These are phyloP conservation scores for Dermolepida albohirtum DNA, from an alignment of 2,888 invertebrate genomes.

Conservation along the genomic window DNA sequence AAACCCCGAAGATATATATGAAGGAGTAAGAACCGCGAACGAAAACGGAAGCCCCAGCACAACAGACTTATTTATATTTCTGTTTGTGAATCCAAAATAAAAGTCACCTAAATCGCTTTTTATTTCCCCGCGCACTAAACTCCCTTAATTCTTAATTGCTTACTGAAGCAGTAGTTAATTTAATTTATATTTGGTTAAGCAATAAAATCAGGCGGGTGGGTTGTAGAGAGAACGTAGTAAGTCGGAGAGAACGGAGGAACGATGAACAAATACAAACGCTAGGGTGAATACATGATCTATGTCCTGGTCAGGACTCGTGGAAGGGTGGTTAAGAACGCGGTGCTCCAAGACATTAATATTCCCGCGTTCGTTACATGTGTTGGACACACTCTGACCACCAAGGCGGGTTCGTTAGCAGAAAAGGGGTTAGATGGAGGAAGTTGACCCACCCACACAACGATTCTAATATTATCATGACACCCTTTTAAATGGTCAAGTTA, in stretches of 20 bases:
- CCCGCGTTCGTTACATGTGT: slow-evolving; percentile 59
- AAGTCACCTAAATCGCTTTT: slow-evolving; percentile 64
- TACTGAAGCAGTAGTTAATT: slow-evolving; percentile 67
- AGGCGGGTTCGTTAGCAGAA: slow-evolving; percentile 39
- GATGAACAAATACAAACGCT: slow-evolving; percentile 33
- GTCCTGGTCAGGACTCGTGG: slow-evolving; percentile 62
- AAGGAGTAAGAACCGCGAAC: slow-evolving; percentile 28
- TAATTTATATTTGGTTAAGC: slow-evolving; percentile 66
- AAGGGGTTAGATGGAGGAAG: slow-evolving; percentile 31
- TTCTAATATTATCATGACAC: slow-evolving; percentile 35
- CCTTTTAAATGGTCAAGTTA: slow-evolving; percentile 34
- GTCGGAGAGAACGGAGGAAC: slow-evolving; percentile 35
- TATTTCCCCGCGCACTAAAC: slow-evolving; percentile 61
- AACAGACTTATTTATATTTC: slow-evolving; percentile 44
- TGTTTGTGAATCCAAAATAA: slow-evolving; percentile 59
- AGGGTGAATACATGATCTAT: slow-evolving; percentile 63
- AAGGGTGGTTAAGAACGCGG: slow-evolving; percentile 64
- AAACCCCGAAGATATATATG: slow-evolving; percentile 31
- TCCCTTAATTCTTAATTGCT: slow-evolving; percentile 66
- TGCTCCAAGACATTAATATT: slow-evolving; percentile 65
- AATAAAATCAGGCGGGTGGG: slow-evolving; percentile 63
- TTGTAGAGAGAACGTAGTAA: slow-evolving; percentile 13
- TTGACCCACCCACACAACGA: slow-evolving; percentile 21
- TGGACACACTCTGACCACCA: slow-evolving; percentile 61
- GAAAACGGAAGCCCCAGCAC: slow-evolving; percentile 40